Conservation (phyloP, 1,140 invertebrate species). For the Muscidifurax raptorellus region DNA sequence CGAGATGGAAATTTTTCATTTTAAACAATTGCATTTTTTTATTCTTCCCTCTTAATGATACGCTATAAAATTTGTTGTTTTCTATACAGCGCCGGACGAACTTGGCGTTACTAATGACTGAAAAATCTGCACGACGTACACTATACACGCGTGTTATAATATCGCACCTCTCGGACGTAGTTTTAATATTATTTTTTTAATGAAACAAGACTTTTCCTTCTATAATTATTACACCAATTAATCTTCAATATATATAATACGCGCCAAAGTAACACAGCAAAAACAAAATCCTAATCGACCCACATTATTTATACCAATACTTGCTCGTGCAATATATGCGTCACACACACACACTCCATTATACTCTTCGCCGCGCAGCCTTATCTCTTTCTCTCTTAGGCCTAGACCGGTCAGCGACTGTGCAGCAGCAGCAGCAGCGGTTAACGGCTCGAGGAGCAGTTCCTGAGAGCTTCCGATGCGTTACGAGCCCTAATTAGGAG, state of each 20-base stretch:
- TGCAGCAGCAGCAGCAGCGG: background rate
- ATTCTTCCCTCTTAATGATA: conserved; percentile 8
- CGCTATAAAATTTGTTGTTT: conserved; percentile 33
- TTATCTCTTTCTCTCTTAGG: background rate
- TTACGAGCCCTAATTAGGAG: conserved; percentile 57
- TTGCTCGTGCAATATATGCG: background rate
- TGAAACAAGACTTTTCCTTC: background rate
- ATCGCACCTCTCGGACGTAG: no score
- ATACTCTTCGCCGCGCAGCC: no score
- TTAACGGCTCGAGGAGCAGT: conserved; percentile 47
- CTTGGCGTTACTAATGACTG: conserved; percentile 16
- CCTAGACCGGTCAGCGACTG: background rate
- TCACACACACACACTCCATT: background rate
- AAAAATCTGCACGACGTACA: background rate
- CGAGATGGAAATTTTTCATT: background rate
- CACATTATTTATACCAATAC: background rate
- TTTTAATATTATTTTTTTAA: background rate
- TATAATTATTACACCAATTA: background rate
- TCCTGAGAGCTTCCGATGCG: conserved; percentile 54
- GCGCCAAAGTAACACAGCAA: background rate
- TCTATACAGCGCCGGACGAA: background rate
- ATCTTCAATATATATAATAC: background rate
- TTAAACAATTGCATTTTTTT: conserved; percentile 18
- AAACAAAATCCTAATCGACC: background rate
- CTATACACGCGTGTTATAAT: background rate